A percentile compares a stretch with the other conserved stretches of the same genome.
Conservation (phyloP, 1,140 invertebrate species). For the Drosophila guanche region DNA sequence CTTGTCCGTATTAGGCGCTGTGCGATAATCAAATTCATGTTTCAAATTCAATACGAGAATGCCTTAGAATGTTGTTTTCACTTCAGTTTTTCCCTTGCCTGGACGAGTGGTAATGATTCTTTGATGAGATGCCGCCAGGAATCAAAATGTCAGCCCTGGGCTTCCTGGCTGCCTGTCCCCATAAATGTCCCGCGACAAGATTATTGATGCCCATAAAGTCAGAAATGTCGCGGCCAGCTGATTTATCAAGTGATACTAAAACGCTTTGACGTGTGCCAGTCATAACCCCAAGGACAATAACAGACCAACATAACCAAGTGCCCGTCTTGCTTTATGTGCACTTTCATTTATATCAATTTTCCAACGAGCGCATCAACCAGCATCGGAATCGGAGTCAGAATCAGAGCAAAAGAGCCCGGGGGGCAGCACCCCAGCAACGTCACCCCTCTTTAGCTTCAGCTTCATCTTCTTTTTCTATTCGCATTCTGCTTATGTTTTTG, state of each 20-base stretch:
- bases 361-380: conserved; percentile 21
- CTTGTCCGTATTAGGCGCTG: conserved; percentile 67
- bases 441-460: not conserved
- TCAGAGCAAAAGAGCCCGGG: conserved; percentile 1
- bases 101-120: conserved; percentile 9
- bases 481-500: conserved; percentile 44
- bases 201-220: conserved; percentile 49
- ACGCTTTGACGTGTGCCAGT: conserved; percentile 58
- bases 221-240: conserved; percentile 45
- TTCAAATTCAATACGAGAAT: conserved; percentile 24
- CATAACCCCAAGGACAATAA: conserved; percentile 58
- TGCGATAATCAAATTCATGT: conserved; percentile 45
- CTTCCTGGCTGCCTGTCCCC: conserved; percentile 65
- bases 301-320: conserved; percentile 40
- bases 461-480: conserved; percentile 13
- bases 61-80: conserved; percentile 47
- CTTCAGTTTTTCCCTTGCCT: conserved; percentile 40
- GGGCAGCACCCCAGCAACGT: not conserved
- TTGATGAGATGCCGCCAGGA: conserved; percentile 18
- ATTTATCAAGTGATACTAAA: conserved; percentile 71
- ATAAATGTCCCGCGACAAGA: conserved; percentile 21
- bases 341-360: conserved; percentile 77
- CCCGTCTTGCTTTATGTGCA: conserved; percentile 52
- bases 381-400: not conserved
- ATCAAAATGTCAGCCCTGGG: conserved; percentile 38